Conservation (phyloP, 2,888 invertebrate genomes). For the Ctenicera cuprea region DNA sequence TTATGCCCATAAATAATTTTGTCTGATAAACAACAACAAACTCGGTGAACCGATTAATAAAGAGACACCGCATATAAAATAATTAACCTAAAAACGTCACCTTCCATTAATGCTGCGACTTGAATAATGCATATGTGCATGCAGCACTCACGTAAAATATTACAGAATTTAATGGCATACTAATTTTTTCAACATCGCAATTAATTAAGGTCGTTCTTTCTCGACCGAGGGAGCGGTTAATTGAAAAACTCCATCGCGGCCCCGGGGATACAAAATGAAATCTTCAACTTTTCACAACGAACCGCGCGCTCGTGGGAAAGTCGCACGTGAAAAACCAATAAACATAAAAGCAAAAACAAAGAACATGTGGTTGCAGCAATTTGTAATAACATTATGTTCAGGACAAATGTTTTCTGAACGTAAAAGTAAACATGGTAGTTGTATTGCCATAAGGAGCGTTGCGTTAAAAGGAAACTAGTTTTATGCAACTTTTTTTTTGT, state of each 20-base stretch:
- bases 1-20: not conserved
- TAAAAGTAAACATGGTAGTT: not conserved
- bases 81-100: constrained; percentile 25
- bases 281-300: not conserved
- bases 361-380: not conserved
- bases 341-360: not conserved
- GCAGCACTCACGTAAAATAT: constrained; percentile 7
- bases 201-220: not conserved
- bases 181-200: constrained; percentile 5
- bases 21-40: not conserved
- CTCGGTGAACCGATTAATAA: not conserved
- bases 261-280: not conserved
- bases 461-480: not conserved
- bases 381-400: not conserved
- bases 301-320: not conserved
- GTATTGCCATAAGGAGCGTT: not conserved
- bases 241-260: not conserved
- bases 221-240: not conserved
- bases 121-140: constrained; percentile 28
- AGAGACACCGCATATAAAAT: constrained; percentile 20
- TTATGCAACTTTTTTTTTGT: not conserved
- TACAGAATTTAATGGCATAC: not conserved
- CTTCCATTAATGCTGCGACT: constrained; percentile 8
- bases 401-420: not conserved
- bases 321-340: not conserved